Percentiles rank a stretch among this genome's conserved stretches.
Conservation (phyloP, 2,888 invertebrate species). For the Sphinx pinastri region DNA sequence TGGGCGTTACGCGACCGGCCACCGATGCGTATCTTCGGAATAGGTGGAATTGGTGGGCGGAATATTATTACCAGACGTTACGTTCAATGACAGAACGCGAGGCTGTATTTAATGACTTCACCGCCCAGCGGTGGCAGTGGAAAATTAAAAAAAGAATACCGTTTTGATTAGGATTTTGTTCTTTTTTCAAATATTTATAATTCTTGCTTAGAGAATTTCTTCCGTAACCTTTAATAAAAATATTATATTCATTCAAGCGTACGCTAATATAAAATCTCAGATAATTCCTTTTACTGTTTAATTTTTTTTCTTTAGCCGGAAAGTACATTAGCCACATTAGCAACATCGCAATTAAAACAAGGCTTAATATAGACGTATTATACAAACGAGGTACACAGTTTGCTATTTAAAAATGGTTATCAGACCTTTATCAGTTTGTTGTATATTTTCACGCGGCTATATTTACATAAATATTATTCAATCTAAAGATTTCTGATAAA, state of each 20-base stretch:
- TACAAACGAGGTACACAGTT: too few relatives aligned
- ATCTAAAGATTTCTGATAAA: constrained; percentile 26
- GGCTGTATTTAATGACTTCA: constrained; percentile 56
- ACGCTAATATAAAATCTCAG: too few relatives aligned
- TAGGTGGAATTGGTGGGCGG: constrained; percentile 80
- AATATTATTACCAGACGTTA: constrained; percentile 75
- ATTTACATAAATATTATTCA: constrained; percentile 27
- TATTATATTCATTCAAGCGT: not conserved
- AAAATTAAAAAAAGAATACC: constrained; percentile 34
- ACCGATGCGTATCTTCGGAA: constrained; percentile 79
- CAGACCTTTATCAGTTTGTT: not conserved
- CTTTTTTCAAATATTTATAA: not conserved
- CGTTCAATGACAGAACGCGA: constrained; percentile 67
- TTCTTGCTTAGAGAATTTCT: too few relatives aligned
- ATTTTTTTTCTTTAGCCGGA: not conserved
- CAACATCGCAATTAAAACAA: too few relatives aligned
- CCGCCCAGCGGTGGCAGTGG: constrained; percentile 59
- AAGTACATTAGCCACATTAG: too few relatives aligned
- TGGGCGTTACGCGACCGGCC: constrained; percentile 66
- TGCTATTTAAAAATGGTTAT: too few relatives aligned
- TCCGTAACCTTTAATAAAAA: too few relatives aligned
- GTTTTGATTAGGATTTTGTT: constrained; percentile 18
- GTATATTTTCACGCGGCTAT: not conserved
- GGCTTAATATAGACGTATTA: too few relatives aligned
- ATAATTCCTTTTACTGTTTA: not conserved